Percentiles rank a stretch among this genome's conserved stretches.
These are phyloP conservation scores for Vanessa cardui DNA, from an alignment of 2,888 invertebrate genomes.

Conservation along the genomic window DNA sequence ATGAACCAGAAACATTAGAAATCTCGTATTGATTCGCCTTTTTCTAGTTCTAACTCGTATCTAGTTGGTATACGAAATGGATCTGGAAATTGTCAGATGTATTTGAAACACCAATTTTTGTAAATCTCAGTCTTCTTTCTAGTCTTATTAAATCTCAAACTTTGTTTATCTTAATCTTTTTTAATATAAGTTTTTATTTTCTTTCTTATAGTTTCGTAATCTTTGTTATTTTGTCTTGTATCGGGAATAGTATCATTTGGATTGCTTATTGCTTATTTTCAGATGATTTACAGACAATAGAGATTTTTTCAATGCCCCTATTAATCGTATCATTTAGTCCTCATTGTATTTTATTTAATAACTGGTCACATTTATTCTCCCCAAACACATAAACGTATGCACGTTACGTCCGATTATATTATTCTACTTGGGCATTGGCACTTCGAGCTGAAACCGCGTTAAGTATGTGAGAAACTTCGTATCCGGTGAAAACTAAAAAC, in stretches of 20 bases:
- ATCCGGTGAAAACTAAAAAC: too few relatives aligned
- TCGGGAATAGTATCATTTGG: neutral
- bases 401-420: neutral
- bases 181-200: neutral
- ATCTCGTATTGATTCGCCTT: too few relatives aligned
- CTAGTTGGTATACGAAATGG: neutral
- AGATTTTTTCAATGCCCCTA: conserved; percentile 32
- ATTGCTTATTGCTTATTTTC: conserved; percentile 20
- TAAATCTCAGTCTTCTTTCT: neutral
- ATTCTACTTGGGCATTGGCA: neutral
- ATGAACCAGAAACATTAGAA: too few relatives aligned
- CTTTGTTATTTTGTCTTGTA: neutral
- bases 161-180: conserved; percentile 7
- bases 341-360: conserved; percentile 31
- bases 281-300: too few relatives aligned
- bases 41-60: too few relatives aligned
- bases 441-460: neutral
- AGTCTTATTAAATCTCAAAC: too few relatives aligned
- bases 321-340: conserved; percentile 37
- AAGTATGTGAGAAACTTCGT: too few relatives aligned
- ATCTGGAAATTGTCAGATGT: neutral
- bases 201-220: neutral
- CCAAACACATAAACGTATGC: neutral
- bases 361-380: conserved; percentile 32
- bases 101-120: neutral